A percentile compares a stretch with the other conserved stretches of the same genome.
These are phyloP conservation scores for Centrocercus urophasianus DNA, from an alignment of 2,113 vertebrate species.

Conservation along the genomic window DNA sequence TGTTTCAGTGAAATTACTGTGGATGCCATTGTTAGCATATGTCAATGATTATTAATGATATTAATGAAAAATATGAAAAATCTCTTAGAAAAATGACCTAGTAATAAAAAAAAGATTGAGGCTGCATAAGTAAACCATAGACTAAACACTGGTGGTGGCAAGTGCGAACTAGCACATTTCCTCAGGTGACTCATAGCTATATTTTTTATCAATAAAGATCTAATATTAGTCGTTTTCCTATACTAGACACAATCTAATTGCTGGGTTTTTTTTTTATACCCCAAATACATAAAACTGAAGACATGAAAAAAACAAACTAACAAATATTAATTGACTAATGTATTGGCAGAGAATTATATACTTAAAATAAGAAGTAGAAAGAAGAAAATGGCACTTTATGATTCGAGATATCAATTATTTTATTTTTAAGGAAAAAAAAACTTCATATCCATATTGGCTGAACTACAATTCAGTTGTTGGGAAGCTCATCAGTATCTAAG, in stretches of 20 bases:
- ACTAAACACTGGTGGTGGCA: not conserved
- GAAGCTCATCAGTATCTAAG: not conserved
- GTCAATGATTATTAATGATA: not conserved
- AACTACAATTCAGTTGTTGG: not conserved
- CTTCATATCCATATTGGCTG: not conserved
- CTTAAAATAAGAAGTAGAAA: not conserved
- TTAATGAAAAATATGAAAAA: not conserved
- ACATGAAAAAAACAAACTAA: accelerated
- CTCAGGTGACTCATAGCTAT: not conserved
- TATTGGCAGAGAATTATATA: not conserved
- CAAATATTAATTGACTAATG: not conserved
- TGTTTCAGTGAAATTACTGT: not conserved
- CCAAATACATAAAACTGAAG: not conserved
- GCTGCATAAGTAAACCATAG: not conserved
- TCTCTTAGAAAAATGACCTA: not conserved
- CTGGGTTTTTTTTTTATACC: not conserved
- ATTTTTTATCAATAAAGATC: not conserved
- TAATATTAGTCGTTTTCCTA: not conserved
- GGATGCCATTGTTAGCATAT: not conserved
- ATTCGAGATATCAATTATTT: not conserved
- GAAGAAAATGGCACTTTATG: not conserved
- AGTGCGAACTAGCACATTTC: not conserved
- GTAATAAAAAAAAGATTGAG: not conserved
- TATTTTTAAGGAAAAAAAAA: not conserved
- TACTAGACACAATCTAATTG: not conserved